Percentiles rank a stretch among this genome's conserved stretches.
Evolutionary conservation across 2,888 invertebrate genomes (phyloP).

Genomic region (Heliconius ismenius): DNA sequence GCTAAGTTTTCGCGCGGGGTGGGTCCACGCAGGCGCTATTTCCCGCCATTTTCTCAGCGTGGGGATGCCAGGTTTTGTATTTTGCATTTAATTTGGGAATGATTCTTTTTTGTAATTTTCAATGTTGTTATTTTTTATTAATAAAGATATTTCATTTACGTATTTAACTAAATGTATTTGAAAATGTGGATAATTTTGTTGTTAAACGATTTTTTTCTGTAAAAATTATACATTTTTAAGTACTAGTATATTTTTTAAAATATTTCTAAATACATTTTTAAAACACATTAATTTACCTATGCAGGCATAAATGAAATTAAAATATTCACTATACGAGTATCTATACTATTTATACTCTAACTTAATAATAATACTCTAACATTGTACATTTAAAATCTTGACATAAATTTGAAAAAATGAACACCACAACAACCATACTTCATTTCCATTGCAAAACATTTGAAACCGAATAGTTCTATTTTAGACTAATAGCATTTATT

Average conservation of each 20-base stretch:
- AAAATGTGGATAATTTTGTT: background rate
- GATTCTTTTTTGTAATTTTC: background rate
- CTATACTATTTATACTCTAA: background rate
- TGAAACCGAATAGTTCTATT: background rate
- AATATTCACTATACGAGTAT: too few relatives aligned
- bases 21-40: slow-evolving; percentile 73
- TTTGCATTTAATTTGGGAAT: slow-evolving; percentile 43
- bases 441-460: slow-evolving; percentile 1
- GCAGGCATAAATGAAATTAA: background rate
- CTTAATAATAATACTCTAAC: background rate
- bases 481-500: background rate
- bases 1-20: slow-evolving; percentile 63
- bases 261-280: too few relatives aligned
- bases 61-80: slow-evolving; percentile 54
- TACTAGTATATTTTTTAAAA: background rate
- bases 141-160: background rate
- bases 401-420: background rate
- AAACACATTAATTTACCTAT: background rate
- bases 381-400: too few relatives aligned
- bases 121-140: background rate
- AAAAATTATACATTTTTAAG: too few relatives aligned
- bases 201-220: too few relatives aligned
- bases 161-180: background rate
- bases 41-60: slow-evolving; percentile 68
- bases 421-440: background rate